These are phyloP conservation scores for Micronycteris hirsuta DNA, from an alignment of 2,113 vertebrate genomes.

Conservation along the genomic window DNA sequence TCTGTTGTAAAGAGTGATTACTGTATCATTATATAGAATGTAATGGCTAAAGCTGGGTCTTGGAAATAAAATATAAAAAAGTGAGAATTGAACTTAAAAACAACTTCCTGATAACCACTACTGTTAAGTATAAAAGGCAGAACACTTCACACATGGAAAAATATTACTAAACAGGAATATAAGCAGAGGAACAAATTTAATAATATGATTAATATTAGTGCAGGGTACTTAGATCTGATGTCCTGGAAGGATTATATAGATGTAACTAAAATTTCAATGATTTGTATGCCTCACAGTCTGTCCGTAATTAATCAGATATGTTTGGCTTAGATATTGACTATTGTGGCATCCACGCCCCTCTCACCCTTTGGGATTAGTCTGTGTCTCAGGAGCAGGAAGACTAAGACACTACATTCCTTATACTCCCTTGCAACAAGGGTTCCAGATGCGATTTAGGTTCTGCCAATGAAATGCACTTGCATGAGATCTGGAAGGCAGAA, in stretches of 20 bases:
- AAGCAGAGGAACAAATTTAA: neutral
- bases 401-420: neutral
- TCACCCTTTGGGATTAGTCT: neutral
- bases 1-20: neutral
- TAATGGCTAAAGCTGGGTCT: neutral
- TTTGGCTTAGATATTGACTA: neutral
- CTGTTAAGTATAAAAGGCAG: neutral
- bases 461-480: neutral
- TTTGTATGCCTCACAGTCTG: neutral
- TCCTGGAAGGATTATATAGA: neutral
- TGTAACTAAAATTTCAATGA: neutral
- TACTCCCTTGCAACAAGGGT: neutral
- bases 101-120: neutral
- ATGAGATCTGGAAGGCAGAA: neutral
- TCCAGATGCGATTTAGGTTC: neutral
- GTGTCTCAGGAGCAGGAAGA: neutral
- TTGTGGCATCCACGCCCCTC: neutral
- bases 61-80: slow-evolving; percentile 21
- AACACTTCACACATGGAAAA: neutral
- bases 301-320: neutral
- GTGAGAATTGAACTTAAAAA: neutral
- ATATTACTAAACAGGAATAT: neutral
- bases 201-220: neutral
- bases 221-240: neutral
- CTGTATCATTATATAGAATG: neutral